Evolutionary conservation across 2,113 vertebrate species (phyloP).

Genomic region (Larimichthys polyactis): DNA sequence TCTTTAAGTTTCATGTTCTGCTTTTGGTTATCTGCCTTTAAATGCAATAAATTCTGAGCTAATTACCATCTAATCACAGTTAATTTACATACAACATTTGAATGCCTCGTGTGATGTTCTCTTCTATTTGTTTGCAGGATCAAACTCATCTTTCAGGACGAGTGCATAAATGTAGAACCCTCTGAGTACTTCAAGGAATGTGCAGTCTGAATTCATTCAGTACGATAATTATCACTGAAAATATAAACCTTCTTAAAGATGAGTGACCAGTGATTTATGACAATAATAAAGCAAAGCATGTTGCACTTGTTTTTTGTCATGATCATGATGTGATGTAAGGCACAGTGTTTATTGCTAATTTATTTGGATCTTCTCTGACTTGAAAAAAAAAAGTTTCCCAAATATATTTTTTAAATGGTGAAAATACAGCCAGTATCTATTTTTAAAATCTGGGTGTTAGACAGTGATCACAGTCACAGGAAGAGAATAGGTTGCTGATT

Average conservation of each 20-base stretch:
- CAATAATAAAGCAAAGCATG: slow-evolving; percentile 24
- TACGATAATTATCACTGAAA: not conserved
- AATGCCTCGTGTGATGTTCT: not conserved
- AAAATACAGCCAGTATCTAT: no score
- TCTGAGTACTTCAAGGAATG: slow-evolving; percentile 19
- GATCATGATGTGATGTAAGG: no score
- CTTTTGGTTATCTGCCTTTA: not conserved
- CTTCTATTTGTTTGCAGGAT: slow-evolving; percentile 39
- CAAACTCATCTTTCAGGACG: not conserved
- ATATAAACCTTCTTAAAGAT: not conserved
- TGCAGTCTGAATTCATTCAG: not conserved
- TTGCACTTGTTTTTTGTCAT: not conserved
- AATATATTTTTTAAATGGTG: no score
- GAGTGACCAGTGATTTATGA: not conserved
- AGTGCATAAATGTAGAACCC: not conserved
- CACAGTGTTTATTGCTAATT: no score
- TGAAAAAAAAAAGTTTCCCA: no score
- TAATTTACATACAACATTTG: not conserved
- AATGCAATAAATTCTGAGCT: not conserved
- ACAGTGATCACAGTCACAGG: no score
- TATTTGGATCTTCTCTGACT: no score
- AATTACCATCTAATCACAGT: no score
- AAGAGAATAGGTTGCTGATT: no score
- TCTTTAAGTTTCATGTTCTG: not conserved
- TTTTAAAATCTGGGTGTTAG: no score